A percentile compares a stretch with the other conserved stretches of the same genome.
Evolutionary conservation across 2,797 vertebrate genomes (phyloP).

Genomic region (Neomorphus geoffroyi): DNA sequence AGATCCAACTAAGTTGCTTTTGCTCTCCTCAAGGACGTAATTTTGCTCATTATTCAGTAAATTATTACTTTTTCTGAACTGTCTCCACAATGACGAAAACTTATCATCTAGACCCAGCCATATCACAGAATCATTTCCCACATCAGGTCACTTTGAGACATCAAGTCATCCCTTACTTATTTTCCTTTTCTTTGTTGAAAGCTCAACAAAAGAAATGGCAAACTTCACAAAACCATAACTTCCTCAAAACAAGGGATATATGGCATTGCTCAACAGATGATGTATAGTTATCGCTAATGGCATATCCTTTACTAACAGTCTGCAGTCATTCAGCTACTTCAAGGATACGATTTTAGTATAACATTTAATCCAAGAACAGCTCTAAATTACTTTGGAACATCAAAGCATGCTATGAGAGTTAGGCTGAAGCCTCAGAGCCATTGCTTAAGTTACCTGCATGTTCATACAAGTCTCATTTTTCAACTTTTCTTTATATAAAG

Average conservation of each 20-base stretch:
- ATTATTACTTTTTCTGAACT: neutral
- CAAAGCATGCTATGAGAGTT: neutral
- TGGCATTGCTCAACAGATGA: neutral
- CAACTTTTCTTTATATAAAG: slow-evolving; percentile 32
- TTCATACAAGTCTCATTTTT: neutral
- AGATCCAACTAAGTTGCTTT: neutral
- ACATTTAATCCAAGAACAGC: neutral
- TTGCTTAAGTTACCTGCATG: neutral
- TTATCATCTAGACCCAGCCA: neutral
- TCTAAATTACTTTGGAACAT: neutral
- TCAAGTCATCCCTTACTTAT: neutral
- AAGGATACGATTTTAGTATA: neutral
- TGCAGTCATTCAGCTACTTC: neutral
- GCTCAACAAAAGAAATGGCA: neutral
- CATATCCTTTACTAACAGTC: neutral
- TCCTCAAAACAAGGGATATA: neutral
- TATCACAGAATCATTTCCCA: neutral
- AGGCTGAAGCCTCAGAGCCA: neutral
- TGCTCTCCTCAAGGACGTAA: neutral
- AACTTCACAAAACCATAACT: neutral
- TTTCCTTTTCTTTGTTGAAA: neutral
- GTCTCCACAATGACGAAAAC: neutral
- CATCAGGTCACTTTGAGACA: neutral
- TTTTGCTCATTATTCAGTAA: neutral
- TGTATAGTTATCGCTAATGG: neutral